Evolutionary conservation across 2,888 invertebrate species (phyloP).

Genomic region (Limnephilus rhombicus): DNA sequence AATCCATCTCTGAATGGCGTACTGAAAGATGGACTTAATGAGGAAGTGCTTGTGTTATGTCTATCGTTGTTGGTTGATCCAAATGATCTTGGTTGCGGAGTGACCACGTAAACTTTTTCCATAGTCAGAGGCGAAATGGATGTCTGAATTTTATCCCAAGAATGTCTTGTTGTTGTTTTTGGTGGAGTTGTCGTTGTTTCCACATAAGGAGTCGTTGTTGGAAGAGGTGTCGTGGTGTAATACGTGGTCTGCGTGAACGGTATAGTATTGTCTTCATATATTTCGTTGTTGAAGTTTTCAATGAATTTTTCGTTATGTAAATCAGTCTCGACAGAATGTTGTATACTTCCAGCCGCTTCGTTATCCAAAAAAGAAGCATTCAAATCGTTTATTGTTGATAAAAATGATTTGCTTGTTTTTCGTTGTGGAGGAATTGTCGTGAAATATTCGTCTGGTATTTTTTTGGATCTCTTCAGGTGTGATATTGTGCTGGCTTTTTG

Average conservation of each 20-base stretch:
- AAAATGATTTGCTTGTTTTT: constrained; percentile 67
- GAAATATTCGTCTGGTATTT: constrained; percentile 87
- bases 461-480: constrained; percentile 82
- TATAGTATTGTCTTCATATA: constrained; percentile 67
- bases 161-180: constrained; percentile 73
- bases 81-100: constrained; percentile 81
- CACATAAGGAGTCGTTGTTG: constrained; percentile 73
- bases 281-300: constrained; percentile 69
- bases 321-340: constrained; percentile 69
- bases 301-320: constrained; percentile 66
- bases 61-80: not conserved
- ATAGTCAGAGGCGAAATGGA: constrained; percentile 87
- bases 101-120: constrained; percentile 90
- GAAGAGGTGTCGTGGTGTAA: constrained; percentile 66
- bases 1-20: not conserved
- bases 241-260: constrained; percentile 59
- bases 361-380: constrained; percentile 75
- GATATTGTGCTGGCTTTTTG: constrained; percentile 77
- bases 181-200: constrained; percentile 74
- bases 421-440: constrained; percentile 78
- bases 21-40: constrained; percentile 68
- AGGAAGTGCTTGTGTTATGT: constrained; percentile 62
- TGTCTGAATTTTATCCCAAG: constrained; percentile 84
- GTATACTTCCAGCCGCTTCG: constrained; percentile 75
- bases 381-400: constrained; percentile 70